Conservation (phyloP, 1,140 invertebrate genomes). For the Ruditapes philippinarum region DNA sequence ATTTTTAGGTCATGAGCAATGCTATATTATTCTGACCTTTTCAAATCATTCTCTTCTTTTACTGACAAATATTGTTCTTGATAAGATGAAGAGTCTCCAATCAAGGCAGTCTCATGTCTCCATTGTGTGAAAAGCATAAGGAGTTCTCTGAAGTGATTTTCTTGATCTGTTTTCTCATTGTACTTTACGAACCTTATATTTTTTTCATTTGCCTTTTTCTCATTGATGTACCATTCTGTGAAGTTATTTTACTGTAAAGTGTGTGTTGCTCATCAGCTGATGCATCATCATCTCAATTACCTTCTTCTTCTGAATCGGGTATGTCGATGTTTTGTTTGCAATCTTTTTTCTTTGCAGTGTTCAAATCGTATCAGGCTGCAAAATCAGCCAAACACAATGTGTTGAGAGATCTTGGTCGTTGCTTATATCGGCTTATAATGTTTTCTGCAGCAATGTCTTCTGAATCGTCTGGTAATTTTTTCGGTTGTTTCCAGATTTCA, state of each 20-base stretch:
- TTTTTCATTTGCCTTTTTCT: background rate
- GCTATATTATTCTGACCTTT: background rate
- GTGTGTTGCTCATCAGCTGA: background rate
- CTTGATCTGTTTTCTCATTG: slow-evolving; percentile 15
- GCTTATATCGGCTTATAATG: slow-evolving; percentile 29
- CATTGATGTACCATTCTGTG: background rate
- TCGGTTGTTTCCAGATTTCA: slow-evolving; percentile 40
- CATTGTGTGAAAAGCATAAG: slow-evolving; percentile 64
- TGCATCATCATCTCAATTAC: slow-evolving; percentile 18
- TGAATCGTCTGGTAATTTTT: slow-evolving; percentile 15
- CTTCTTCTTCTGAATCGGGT: slow-evolving; percentile 13
- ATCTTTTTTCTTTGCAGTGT: background rate
- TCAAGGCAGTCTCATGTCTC: slow-evolving; percentile 47
- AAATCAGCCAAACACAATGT: slow-evolving; percentile 46
- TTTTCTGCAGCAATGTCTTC: slow-evolving; percentile 31
- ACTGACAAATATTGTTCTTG: slow-evolving; percentile 6
- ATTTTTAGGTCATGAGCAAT: background rate
- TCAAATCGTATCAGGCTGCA: slow-evolving; percentile 43
- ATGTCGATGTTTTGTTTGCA: no score
- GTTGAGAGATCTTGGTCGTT: slow-evolving; percentile 40
- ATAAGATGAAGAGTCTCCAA: background rate
- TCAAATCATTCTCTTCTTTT: slow-evolving; percentile 10
- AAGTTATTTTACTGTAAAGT: background rate
- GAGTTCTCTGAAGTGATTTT: slow-evolving; percentile 70
- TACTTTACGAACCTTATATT: background rate